Evolutionary conservation across 2,888 invertebrate genomes (phyloP), one percentile per base, ranked within the genome.

Genomic region (Drepanosiphum platanoidis): DNA sequence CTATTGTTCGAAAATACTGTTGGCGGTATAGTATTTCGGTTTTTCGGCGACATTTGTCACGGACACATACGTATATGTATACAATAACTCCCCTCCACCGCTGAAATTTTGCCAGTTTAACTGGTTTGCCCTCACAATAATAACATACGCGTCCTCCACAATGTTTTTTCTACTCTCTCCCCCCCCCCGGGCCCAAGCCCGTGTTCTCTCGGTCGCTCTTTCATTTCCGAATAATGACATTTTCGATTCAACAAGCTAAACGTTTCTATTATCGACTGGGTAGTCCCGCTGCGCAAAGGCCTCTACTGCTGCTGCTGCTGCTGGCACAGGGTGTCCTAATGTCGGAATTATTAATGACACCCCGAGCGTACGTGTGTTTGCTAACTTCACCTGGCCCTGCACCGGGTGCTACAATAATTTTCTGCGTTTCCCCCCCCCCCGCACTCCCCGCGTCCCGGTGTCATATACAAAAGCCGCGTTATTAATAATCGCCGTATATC

Each of bases 181-280:
- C 11, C 70, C 11, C 52, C 22, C n/a, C 34, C 42, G n/a, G n/a
- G 22, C n/a, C 13, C n/a, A n/a, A n/a, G 1, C 30, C 9, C 18
- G n/a, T 34, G 34, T 18, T 58, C 34, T 34, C 75, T 4, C 22
- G 34, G 15, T 58, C 58, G 22, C 46, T 81, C 36, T 42, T 46
- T 77, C 58, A 36, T 84, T 77, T 84, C 84, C 77, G 77, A 77
- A 84, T 77, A 84, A 84, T 70, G 84, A 84, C 84, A 58, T 84
- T 77, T 84, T 84, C 84, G 75, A 84, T 84, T 84, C 84, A 84
- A 84, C 84, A 84, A 84, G 77, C 84, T 84, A 84, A 84, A 84
- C 84, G 84, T 84, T 84, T 84, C 84, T 84, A 84, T 84, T 84
- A 84, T 84, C 84, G 84, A 84, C 84, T 27, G 84, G 27, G 68